These are phyloP conservation scores for Choreutis nemorana DNA, from an alignment of 2,888 invertebrate genomes.

Conservation along the genomic window DNA sequence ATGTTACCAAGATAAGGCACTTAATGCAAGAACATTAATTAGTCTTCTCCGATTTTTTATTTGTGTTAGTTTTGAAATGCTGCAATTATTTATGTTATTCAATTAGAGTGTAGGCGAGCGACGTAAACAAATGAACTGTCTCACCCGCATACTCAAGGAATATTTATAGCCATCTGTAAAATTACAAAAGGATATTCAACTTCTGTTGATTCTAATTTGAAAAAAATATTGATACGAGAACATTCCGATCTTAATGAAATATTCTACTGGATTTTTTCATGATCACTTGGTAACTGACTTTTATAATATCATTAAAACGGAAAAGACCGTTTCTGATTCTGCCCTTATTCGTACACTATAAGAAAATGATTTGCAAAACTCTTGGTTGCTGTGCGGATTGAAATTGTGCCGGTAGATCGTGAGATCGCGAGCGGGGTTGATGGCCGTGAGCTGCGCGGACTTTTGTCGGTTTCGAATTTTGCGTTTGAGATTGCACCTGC, in stretches of 20 bases:
- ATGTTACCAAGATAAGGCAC: conserved; percentile 15
- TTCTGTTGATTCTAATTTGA: background rate
- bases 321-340: conserved; percentile 25
- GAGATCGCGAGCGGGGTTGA: conserved; percentile 37
- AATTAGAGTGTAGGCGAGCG: background rate
- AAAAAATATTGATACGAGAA: conserved; percentile 6
- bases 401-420: conserved; percentile 33
- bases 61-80: too few relatives aligned
- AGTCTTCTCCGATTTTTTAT: background rate
- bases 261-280: background rate
- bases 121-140: conserved; percentile 1
- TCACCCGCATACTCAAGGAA: background rate
- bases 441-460: conserved; percentile 23
- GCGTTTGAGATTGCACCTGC: conserved; percentile 31
- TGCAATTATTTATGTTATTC: background rate
- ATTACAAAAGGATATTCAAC: conserved; percentile 1
- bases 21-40: conserved; percentile 1
- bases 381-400: conserved; percentile 37
- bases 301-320: conserved; percentile 17
- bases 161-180: conserved; percentile 1
- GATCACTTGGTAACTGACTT: conserved; percentile 6
- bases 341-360: conserved; percentile 44
- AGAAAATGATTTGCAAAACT: conserved; percentile 58
- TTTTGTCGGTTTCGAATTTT: conserved; percentile 21
- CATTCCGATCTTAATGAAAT: too few relatives aligned